Base-by-base conservation (phyloP, 2,113 vertebrate species). In the Junco hyemalis region DNA sequence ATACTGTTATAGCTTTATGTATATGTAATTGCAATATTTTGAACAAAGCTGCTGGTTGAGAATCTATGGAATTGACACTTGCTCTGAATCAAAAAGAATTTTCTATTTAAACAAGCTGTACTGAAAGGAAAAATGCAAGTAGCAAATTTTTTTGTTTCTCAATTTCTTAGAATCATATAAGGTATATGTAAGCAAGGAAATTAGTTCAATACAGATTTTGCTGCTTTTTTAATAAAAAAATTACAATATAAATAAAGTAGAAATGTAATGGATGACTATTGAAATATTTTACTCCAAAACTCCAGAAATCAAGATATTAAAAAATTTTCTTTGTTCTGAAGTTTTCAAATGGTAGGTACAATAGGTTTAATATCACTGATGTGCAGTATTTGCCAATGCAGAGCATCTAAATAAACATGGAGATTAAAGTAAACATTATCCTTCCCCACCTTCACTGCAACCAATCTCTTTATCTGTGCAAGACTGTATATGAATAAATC, bases 141-240 rank as follows among this genome's bases (percentile, higher is more conserved):
- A 53, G 45, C 3, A 53, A 8, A 33, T 72, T 45, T 42, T 54
- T 8, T 74, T 56, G 6, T 53, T 80, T 66, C n/a, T 76, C 36
- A 64, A 61, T 6, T 51, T 82, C 17, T 77, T 48, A 53, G 7
- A 25, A 54, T 38, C 45, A 69, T 45, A 38, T 14, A 19, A 4
- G 4, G 5, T 36, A 63, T 7, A 9, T 33, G 31, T 25, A 63
- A 15, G 12, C 8, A 61, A 48, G 11, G 4, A 88, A 88, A 36
- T 47, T 44, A 90, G 47, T 45, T 53, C 31, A 25, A 38, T 8
- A 31, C 2, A 80, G 7, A 38, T 72, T 60, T 65, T 45, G 4
- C 2, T 1, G 2, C 7, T 4, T 14, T 69, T 14, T 69, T 3
- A 1, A 0, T 8, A 33, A 51, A 5, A 24, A 38, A 16, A 8